Conservation (phyloP, 2,113 vertebrate genomes). For the Cichladusa arquata region DNA sequence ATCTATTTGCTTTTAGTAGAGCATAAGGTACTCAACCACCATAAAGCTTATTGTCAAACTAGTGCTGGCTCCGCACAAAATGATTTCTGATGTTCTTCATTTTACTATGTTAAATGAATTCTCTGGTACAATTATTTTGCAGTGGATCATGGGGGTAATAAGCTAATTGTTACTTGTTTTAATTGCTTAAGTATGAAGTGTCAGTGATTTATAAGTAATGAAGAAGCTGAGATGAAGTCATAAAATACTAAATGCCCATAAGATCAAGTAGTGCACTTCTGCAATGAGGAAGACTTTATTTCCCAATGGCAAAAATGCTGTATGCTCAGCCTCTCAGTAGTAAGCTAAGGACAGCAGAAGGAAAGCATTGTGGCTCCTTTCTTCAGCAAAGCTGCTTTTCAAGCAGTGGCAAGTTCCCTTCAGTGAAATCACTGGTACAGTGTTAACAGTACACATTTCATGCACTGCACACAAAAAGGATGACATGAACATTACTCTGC, state of each 20-base stretch:
- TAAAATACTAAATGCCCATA: slow-evolving; percentile 27
- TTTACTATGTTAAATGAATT: slow-evolving; percentile 63
- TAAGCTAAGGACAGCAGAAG: background rate
- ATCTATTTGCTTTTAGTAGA: slow-evolving; percentile 69
- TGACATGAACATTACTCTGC: background rate
- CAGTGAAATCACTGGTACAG: background rate
- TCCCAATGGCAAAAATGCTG: background rate
- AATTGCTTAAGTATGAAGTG: slow-evolving; percentile 65
- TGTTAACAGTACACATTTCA: background rate
- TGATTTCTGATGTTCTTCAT: slow-evolving; percentile 62
- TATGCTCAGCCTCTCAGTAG: background rate
- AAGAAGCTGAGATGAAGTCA: slow-evolving; percentile 44
- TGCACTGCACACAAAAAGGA: background rate
- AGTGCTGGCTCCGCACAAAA: slow-evolving; percentile 61
- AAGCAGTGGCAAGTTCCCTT: background rate
- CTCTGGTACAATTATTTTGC: slow-evolving; percentile 52
- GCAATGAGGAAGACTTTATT: background rate
- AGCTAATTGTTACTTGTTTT: slow-evolving; percentile 67
- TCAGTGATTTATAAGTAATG: slow-evolving; percentile 56
- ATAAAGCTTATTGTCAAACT: slow-evolving; percentile 68
- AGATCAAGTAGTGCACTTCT: background rate
- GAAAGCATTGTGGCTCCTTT: background rate
- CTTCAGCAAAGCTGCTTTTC: background rate
- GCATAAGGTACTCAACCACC: slow-evolving; percentile 60
- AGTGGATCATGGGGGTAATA: slow-evolving; percentile 62